Evolutionary conservation across 2,797 vertebrate genomes (phyloP).

Genomic region (Dipus sagitta): DNA sequence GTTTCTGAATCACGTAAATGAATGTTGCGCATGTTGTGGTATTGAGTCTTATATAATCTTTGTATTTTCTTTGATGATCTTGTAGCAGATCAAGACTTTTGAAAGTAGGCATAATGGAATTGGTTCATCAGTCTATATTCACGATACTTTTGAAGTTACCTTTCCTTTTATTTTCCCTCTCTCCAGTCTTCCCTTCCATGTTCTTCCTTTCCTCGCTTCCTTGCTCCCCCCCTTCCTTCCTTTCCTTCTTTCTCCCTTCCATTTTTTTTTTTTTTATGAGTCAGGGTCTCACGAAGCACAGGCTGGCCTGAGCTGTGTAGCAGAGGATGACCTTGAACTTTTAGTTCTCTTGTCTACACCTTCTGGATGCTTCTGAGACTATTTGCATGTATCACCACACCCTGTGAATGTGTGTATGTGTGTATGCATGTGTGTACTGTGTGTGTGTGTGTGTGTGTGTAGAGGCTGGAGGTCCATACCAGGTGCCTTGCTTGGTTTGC

Average conservation of each 20-base stretch:
- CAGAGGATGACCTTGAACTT: not conserved
- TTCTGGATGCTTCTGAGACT: not conserved
- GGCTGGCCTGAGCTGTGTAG: not conserved
- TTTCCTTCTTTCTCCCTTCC: not conserved
- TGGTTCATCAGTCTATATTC: not conserved
- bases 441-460: too few species aligned
- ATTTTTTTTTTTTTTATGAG: not conserved
- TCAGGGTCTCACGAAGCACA: not conserved
- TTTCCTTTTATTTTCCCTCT: not conserved
- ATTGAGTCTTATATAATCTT: constrained; percentile 54
- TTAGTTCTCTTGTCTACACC: not conserved
- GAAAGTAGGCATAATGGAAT: not conserved
- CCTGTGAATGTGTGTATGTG: too few species aligned
- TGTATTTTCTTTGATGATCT: constrained; percentile 35
- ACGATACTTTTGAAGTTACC: constrained; percentile 44
- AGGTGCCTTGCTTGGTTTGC: too few species aligned
- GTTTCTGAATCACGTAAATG: not conserved
- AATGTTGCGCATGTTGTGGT: not conserved
- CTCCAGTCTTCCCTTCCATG: not conserved
- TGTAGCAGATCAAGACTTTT: constrained; percentile 43
- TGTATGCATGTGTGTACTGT: too few species aligned
- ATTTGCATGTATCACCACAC: too few species aligned
- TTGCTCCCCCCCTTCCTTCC: too few species aligned
- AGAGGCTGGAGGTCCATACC: too few species aligned
- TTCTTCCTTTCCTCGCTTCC: not conserved